phyloP scores from a whole-genome alignment of 1,140 invertebrate genomes.

The Drosophila subpulchrella region DNA sequence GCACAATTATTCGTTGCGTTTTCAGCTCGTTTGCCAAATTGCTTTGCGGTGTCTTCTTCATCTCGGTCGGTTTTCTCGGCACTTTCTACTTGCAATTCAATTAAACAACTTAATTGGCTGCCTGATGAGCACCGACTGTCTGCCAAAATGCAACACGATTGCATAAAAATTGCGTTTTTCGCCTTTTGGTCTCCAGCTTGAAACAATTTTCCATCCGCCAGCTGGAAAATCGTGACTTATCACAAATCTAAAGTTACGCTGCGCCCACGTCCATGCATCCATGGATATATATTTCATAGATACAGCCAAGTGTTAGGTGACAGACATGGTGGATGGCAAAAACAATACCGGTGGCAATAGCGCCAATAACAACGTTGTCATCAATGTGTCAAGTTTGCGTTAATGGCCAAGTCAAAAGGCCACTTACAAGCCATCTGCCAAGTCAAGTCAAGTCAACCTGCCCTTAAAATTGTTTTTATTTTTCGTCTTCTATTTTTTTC shows the following conservation, averaged over 20 bases:
- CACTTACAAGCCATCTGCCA: slow-evolving; percentile 46
- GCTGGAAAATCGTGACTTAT: slow-evolving; percentile 75
- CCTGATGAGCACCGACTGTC: slow-evolving; percentile 57
- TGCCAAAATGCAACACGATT: slow-evolving; percentile 44
- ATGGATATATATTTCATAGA: slow-evolving; percentile 1
- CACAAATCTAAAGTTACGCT: slow-evolving; percentile 63
- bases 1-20: slow-evolving; percentile 11
- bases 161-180: slow-evolving; percentile 37
- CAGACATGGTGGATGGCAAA: slow-evolving; percentile 13
- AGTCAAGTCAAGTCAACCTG: slow-evolving; percentile 17
- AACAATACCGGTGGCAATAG: slow-evolving; percentile 24
- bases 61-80: slow-evolving; percentile 19
- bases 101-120: slow-evolving; percentile 73
- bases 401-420: slow-evolving; percentile 69
- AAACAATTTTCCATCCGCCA: slow-evolving; percentile 26
- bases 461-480: slow-evolving; percentile 11
- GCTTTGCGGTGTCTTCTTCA: slow-evolving; percentile 36
- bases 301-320: slow-evolving; percentile 49
- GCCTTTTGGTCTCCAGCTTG: slow-evolving; percentile 1
- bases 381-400: slow-evolving; percentile 73
- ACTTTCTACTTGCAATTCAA: slow-evolving; percentile 63
- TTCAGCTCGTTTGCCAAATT: slow-evolving; percentile 33
- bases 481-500: slow-evolving; percentile 4
- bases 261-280: neutral
- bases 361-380: slow-evolving; percentile 37